These are phyloP conservation scores for Oncorhynchus tshawytscha DNA, from an alignment of 2,113 vertebrate genomes.

Conservation along the genomic window DNA sequence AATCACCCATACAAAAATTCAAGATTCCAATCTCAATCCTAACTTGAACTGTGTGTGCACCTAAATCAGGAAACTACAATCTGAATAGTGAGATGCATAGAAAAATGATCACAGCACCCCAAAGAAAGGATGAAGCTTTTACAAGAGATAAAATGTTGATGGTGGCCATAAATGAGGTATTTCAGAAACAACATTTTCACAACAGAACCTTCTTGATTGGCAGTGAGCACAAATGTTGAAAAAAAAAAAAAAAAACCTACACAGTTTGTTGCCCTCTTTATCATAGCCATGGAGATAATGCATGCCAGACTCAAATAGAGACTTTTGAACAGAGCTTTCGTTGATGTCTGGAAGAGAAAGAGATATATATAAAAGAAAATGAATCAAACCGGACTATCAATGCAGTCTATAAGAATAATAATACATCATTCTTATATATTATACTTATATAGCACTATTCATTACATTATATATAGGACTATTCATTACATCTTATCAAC, in stretches of 20 bases:
- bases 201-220: background rate
- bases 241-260: slow-evolving; percentile 66
- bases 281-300: slow-evolving; percentile 86
- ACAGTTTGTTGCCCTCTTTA: slow-evolving; percentile 86
- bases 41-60: too few relatives aligned
- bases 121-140: too few relatives aligned
- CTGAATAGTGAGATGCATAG: too few relatives aligned
- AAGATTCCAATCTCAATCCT: too few relatives aligned
- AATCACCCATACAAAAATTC: too few relatives aligned
- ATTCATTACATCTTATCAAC: background rate
- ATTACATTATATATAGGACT: background rate
- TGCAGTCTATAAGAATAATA: background rate
- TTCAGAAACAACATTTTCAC: background rate
- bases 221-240: background rate
- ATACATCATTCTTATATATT: background rate
- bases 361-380: background rate
- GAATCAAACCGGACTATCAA: background rate
- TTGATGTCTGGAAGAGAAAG: slow-evolving; percentile 74
- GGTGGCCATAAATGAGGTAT: too few relatives aligned
- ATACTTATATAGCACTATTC: background rate
- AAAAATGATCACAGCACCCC: too few relatives aligned
- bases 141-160: too few relatives aligned
- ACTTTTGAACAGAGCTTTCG: slow-evolving; percentile 79
- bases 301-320: slow-evolving; percentile 79
- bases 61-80: too few relatives aligned